Evolutionary conservation across 2,888 invertebrate species (phyloP).

Genomic region (Arctia plantaginis): DNA sequence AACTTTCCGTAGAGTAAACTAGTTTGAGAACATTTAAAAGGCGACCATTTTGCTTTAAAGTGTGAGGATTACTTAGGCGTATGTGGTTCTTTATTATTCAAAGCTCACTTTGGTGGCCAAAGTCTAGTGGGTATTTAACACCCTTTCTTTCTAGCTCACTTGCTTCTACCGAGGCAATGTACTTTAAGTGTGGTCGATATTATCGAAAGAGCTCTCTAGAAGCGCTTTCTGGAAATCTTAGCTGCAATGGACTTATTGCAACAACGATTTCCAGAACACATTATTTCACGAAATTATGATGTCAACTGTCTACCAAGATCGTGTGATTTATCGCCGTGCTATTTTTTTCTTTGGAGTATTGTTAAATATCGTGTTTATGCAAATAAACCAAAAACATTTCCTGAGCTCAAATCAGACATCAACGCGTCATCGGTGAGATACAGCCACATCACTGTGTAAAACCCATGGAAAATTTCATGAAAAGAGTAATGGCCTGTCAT

Average conservation of each 20-base stretch:
- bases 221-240: too few species aligned
- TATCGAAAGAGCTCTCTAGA: neutral
- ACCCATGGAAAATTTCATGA: too few species aligned
- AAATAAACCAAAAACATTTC: too few species aligned
- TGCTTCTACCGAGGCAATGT: neutral
- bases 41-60: neutral
- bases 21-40: neutral
- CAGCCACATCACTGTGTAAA: too few species aligned
- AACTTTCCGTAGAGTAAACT: neutral
- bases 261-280: neutral
- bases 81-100: neutral
- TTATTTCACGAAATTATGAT: neutral
- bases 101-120: neutral
- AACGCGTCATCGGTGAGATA: too few species aligned
- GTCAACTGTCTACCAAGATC: too few species aligned
- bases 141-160: neutral
- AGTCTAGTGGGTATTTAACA: neutral
- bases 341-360: too few species aligned
- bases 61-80: constrained; percentile 4
- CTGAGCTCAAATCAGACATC: too few species aligned
- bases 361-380: too few species aligned
- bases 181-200: neutral
- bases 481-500: too few species aligned
- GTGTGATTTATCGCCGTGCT: too few species aligned
- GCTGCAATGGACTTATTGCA: neutral